Evolutionary conservation across 2,888 invertebrate genomes (phyloP), one percentile per base, ranked within the genome.

Genomic region (Patella caerulea): DNA sequence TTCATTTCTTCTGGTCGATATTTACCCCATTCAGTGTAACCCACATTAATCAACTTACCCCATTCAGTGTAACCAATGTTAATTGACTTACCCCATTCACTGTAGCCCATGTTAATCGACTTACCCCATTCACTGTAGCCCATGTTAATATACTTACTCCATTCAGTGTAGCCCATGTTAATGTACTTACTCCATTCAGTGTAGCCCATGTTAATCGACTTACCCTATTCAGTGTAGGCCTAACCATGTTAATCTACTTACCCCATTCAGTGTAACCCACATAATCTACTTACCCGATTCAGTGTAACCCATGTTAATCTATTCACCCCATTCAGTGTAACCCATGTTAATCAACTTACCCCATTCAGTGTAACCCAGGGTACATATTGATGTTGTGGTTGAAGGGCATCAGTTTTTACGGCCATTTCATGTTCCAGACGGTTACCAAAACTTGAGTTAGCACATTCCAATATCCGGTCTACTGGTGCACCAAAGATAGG

Each of bases 351-450:
- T 54, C 12, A 29, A 77, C 85, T 79, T 75, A 91, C 90, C 80
- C 91, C 91, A 83, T 91, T 91, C 0, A 91, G 76, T 11, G 89
- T 88, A 59, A 91, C 85, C 91, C 91, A 91, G 17, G 91, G 91
- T 14, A 91, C 91, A 82, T 87, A 91, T 75, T 84, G 72, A 79
- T 90, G 91, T 0, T 83, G 82, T 24, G 91, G 91, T 1, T 85
- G 75, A 7, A 91, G 84, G 1, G 84, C 84, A 12, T 88, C 84
- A 5, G 91, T 91, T 65, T 83, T 78, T n/a, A 82, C 65, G 0
- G 90, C 91, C 90, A 91, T 90, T 78, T 85, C 52, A 79, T 91
- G 91, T 83, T 91, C 88, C 14, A 90, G 81, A 15, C 81, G 24
- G 79, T 90, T 90, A 11, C 91, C 91, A 45, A 82, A 71, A 9